Conservation (phyloP, 2,113 vertebrate species). For the Chionis minor region DNA sequence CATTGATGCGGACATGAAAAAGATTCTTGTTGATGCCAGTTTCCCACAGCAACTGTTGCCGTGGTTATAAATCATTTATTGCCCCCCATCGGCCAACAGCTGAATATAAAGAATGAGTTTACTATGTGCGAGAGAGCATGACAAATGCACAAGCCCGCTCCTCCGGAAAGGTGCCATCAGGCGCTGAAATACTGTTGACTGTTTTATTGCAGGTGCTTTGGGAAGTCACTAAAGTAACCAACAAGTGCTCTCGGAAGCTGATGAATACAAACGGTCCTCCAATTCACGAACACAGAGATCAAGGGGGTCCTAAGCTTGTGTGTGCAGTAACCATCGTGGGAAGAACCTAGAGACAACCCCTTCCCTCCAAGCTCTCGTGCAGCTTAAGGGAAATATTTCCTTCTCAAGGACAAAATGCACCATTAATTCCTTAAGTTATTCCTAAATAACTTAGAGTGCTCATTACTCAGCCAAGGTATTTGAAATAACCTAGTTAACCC, state of each 20-base stretch:
- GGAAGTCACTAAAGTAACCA: neutral
- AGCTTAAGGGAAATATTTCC: neutral
- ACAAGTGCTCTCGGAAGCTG: neutral
- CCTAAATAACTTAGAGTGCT: neutral
- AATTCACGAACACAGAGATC: neutral
- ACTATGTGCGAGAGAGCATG: neutral
- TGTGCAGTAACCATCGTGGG: neutral
- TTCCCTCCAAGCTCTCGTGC: neutral
- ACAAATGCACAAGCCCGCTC: neutral
- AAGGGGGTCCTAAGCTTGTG: neutral
- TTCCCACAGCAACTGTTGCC: constrained; percentile 66
- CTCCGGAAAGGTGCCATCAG: neutral
- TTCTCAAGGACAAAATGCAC: neutral
- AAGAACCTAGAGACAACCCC: neutral
- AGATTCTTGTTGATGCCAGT: constrained; percentile 52
- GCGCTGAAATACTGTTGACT: neutral
- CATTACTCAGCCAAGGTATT: neutral
- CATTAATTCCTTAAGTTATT: neutral
- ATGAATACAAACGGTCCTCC: neutral
- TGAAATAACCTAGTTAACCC: neutral
- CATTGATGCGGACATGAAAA: neutral
- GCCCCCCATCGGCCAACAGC: neutral
- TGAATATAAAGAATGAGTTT: constrained; percentile 41
- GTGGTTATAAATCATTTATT: constrained; percentile 70
- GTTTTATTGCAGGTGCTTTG: neutral